These are phyloP conservation scores for Squalus acanthias DNA, from an alignment of 2,797 vertebrate genomes.

Conservation along the genomic window DNA sequence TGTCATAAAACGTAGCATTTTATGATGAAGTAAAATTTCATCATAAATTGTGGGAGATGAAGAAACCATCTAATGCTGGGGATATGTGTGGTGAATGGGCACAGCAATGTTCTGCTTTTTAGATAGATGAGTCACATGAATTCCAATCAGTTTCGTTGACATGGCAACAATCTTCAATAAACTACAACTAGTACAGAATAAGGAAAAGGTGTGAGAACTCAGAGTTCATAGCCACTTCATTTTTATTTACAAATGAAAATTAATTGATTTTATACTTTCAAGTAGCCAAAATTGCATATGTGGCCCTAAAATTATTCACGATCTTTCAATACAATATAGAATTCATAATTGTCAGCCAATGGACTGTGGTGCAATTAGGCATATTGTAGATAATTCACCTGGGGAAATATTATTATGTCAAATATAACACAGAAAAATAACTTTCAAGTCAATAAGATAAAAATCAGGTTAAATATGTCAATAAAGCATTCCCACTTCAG, in stretches of 20 bases:
- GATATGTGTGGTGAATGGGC: neutral
- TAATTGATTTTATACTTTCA: slow-evolving; percentile 20
- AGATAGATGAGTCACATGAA: neutral
- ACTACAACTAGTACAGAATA: neutral
- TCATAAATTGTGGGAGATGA: neutral
- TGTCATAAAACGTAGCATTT: neutral
- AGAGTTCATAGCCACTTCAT: neutral
- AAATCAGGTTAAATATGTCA: neutral
- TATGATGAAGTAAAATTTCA: neutral
- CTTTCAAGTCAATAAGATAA: neutral
- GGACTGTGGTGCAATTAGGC: neutral
- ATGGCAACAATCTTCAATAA: neutral
- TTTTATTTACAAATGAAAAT: slow-evolving; percentile 27
- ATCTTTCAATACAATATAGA: neutral
- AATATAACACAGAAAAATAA: neutral
- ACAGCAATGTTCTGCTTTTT: neutral
- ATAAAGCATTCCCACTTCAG: neutral
- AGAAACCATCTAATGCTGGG: neutral
- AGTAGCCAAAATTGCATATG: neutral
- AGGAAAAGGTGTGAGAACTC: neutral
- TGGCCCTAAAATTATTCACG: neutral
- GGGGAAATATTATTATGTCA: neutral
- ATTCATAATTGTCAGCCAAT: neutral
- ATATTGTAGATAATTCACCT: neutral
- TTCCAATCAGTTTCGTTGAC: neutral